Evolutionary conservation across 2,797 vertebrate species (phyloP).

Genomic region (Sebastes trivittatus): DNA sequence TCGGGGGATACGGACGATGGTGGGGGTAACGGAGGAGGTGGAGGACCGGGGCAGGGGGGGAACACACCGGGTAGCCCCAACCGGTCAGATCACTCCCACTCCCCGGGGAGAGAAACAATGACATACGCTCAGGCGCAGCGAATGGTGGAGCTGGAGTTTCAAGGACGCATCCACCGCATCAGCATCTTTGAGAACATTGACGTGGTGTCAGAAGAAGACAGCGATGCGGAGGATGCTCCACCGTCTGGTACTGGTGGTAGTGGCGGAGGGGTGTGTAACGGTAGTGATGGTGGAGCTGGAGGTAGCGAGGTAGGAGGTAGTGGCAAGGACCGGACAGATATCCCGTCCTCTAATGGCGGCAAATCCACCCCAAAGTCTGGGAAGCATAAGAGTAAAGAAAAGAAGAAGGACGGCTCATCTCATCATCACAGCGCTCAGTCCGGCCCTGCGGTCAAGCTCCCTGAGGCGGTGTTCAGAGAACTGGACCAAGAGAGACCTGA

Average conservation of each 20-base stretch:
- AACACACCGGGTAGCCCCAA: conserved; percentile 89
- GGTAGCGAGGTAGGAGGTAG: conserved; percentile 76
- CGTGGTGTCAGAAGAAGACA: conserved; percentile 96
- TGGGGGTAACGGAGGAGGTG: conserved; percentile 78
- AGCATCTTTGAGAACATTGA: conserved; percentile 98
- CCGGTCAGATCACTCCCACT: conserved; percentile 92
- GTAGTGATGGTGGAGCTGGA: conserved; percentile 77
- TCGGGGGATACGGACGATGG: conserved; percentile 81
- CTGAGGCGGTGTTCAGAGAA: conserved; percentile 96
- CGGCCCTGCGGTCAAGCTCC: conserved; percentile 92
- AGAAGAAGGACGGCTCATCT: conserved; percentile 94
- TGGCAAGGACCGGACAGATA: conserved; percentile 90
- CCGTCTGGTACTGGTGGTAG: conserved; percentile 64
- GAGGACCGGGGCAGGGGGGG: conserved; percentile 81
- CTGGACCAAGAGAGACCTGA: conserved; percentile 95
- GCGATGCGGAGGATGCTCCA: conserved; percentile 75
- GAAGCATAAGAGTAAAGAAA: conserved; percentile 98
- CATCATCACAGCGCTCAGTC: conserved; percentile 90
- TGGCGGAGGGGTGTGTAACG: conserved; percentile 77
- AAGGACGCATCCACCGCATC: conserved; percentile 95
- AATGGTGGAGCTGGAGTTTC: conserved; percentile 97
- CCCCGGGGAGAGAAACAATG: conserved; percentile 95
- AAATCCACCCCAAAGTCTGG: conserved; percentile 92
- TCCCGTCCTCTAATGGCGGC: conserved; percentile 83
- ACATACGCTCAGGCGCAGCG: conserved; percentile 98